A percentile compares a stretch with the other conserved stretches of the same genome.
phyloP scores from a whole-genome alignment of 1,140 invertebrate species.

The Lysiphlebus fabarum region DNA sequence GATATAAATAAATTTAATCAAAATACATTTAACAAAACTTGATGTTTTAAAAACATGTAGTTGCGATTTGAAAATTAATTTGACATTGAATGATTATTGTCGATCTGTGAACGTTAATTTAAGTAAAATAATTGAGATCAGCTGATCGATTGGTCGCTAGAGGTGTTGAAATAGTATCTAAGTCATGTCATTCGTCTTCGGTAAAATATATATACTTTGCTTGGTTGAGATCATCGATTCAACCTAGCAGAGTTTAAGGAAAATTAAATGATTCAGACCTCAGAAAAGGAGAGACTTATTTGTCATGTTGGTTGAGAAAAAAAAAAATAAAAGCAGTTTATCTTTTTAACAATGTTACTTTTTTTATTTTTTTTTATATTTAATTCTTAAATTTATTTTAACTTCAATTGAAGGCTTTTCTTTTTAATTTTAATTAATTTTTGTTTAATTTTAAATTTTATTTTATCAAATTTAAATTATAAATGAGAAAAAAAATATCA shows the following conservation, averaged over 20 bases:
- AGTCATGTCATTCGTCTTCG: constrained; percentile 53
- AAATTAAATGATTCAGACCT: constrained; percentile 56
- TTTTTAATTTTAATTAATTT: no score
- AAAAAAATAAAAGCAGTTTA: constrained; percentile 13
- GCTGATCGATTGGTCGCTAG: constrained; percentile 44
- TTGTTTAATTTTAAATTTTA: no score
- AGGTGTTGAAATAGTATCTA: constrained; percentile 49
- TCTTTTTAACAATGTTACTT: constrained; percentile 27
- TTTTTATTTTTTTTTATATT: background rate
- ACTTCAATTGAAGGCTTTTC: no score
- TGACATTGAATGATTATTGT: constrained; percentile 29
- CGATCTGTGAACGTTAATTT: constrained; percentile 46
- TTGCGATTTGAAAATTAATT: constrained; percentile 18
- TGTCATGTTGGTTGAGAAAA: constrained; percentile 47
- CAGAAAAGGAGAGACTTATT: constrained; percentile 51
- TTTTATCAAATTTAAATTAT: no score
- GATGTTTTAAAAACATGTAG: no score
- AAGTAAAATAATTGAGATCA: constrained; percentile 50
- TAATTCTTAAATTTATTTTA: background rate
- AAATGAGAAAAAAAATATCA: no score
- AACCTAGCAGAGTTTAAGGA: constrained; percentile 44
- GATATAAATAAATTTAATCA: no score
- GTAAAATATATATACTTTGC: constrained; percentile 42
- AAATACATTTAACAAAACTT: no score
- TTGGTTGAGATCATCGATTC: constrained; percentile 53